Evolutionary conservation across 2,113 vertebrate species (phyloP).

Genomic region (Coptodon rendalli): DNA sequence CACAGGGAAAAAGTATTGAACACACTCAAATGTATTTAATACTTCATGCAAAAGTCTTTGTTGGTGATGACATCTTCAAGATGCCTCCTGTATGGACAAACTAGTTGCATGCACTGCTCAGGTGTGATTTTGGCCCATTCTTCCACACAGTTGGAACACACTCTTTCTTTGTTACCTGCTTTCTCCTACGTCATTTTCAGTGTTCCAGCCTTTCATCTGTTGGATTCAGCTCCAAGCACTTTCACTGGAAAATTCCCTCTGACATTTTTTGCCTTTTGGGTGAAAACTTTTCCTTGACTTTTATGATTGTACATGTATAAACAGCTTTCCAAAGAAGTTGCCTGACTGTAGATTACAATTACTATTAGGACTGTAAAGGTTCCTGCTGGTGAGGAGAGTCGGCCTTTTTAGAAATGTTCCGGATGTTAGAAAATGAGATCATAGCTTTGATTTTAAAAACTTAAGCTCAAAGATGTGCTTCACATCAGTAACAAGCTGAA

Average conservation of each 20-base stretch:
- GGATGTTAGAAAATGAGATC: not conserved
- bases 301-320: not conserved
- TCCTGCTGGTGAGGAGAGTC: not conserved
- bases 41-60: not conserved
- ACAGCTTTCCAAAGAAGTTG: not conserved
- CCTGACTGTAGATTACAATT: not conserved
- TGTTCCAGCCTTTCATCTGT: not conserved
- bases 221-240: not conserved
- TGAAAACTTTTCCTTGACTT: not conserved
- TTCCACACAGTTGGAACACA: not conserved
- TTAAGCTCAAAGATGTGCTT: not conserved
- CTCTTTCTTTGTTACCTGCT: not conserved
- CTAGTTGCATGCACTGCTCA: not conserved
- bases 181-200: not conserved
- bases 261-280: not conserved
- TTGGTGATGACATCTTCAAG: not conserved
- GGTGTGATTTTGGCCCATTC: not conserved
- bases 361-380: not conserved
- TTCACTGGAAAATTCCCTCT: not conserved
- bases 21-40: not conserved
- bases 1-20: not conserved
- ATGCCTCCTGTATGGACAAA: not conserved
- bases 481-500: not conserved
- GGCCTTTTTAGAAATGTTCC: not conserved
- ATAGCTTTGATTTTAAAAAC: not conserved